Evolutionary conservation across 2,797 vertebrate species (phyloP).

Genomic region (Phoeniculus purpureus): DNA sequence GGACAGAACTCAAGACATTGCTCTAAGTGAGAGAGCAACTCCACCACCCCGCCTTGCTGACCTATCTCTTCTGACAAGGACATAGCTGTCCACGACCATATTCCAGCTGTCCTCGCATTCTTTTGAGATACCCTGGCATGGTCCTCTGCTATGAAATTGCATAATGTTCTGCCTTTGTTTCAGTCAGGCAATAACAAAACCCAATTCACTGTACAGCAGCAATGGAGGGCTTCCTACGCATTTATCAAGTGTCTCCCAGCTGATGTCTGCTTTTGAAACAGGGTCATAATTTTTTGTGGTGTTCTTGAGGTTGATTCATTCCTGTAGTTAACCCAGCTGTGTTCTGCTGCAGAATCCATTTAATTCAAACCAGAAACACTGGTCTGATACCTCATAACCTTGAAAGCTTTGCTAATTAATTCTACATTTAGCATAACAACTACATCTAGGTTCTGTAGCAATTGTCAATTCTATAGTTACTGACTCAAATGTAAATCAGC

Average conservation of each 20-base stretch:
- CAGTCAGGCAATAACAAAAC: neutral
- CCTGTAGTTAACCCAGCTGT: neutral
- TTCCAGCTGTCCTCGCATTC: neutral
- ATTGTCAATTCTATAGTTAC: neutral
- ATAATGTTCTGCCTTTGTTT: neutral
- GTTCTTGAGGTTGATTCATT: conserved; percentile 1
- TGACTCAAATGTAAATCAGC: conserved; percentile 47
- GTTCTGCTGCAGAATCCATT: neutral
- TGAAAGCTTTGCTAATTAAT: conserved; percentile 51
- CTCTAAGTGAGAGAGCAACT: no score
- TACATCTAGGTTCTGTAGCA: conserved; percentile 5
- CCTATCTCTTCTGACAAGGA: no score
- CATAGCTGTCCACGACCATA: no score
- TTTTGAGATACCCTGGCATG: neutral
- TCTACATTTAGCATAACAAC: neutral
- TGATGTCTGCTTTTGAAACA: conserved; percentile 1
- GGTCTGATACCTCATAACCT: neutral
- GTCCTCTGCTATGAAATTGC: neutral
- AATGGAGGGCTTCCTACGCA: neutral
- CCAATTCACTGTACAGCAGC: neutral
- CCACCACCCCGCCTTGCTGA: no score
- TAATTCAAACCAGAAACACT: conserved; percentile 23
- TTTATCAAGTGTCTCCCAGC: neutral
- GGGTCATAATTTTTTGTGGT: neutral
- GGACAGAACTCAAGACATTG: no score